Evolutionary conservation across 2,113 vertebrate genomes (phyloP).

Genomic region (Lophotis ruficrista): DNA sequence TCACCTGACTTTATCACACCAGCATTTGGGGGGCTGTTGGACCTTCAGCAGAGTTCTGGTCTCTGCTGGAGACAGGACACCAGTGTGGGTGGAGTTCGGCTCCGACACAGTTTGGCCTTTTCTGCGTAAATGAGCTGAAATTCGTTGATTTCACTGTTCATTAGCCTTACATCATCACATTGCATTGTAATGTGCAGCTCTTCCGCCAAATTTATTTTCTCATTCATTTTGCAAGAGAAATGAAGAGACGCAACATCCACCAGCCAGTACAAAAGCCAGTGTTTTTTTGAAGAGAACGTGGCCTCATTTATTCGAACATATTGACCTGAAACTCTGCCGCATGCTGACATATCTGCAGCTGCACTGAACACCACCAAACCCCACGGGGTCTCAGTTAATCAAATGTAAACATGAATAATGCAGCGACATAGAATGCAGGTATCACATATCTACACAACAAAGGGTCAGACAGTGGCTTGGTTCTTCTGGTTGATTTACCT

Average conservation of each 20-base stretch:
- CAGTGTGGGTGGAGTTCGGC: not conserved
- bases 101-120: not conserved
- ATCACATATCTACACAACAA: not conserved
- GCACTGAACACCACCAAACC: not conserved
- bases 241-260: not conserved
- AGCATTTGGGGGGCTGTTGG: not conserved
- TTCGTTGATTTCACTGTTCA: not conserved
- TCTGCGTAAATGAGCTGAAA: not conserved
- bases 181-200: not conserved
- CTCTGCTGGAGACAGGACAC: not conserved
- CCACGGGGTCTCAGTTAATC: not conserved
- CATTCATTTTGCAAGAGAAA: not conserved
- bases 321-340: not conserved
- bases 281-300: not conserved
- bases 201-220: not conserved
- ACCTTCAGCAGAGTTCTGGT: not conserved
- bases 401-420: constrained; percentile 47
- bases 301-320: constrained; percentile 24
- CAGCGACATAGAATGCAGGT: constrained; percentile 9
- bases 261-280: not conserved
- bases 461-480: not conserved
- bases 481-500: not conserved
- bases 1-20: not conserved
- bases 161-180: not conserved
- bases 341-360: not conserved